Base-by-base conservation (phyloP, 2,888 invertebrate species). In the Acleris cristana region DNA sequence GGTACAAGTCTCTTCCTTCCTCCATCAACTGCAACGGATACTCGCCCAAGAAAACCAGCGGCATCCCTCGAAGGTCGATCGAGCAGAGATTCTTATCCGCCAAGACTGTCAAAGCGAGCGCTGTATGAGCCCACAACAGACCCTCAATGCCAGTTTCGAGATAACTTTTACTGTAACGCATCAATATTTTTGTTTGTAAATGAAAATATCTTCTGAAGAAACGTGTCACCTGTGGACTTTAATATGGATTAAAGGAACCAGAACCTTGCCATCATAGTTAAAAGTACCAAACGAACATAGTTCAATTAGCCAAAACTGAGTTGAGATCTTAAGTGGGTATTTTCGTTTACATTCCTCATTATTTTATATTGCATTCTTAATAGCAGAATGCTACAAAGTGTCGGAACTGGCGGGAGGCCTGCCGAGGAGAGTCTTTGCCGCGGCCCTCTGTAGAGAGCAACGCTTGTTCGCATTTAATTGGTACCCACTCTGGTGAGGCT, bases 1-100 rank as follows among this genome's bases (percentile, higher is more conserved):
- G 93, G 1, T 93, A 93, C 81, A 93, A 93, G 71, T 93, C 93
- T 1, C 79, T 93, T n/a, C 93, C 93, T 12, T 93, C 93, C 1
- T 91, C 90, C 14, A 93, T 93, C 63, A 93, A 91, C 77, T 90
- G 86, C 74, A 89, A 82, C 70, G 78, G 78, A 4, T 73, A 74
- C 62, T 87, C 92, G 45, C 88, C 92, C 3, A 91, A 89, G 72
- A 92, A 90, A 77, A 84, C 90, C 62, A 93, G 93, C 76, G 93
- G 93, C 44, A 93, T 93, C 69, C 93, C 93, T 14, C 78, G 93
- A 72, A 82, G 93, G 74, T 92, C 93, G 26, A 82, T 91, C 67
- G 92, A 93, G 72, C 90, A 90, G 73, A 92, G 88, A 79, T 90
- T 92, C 73, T 80, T 90, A 71, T 79, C 89, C 62, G 84, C 89